Percentiles rank a stretch among this genome's conserved stretches.
phyloP scores from a whole-genome alignment of 2,888 invertebrate species.

The Brachypterus glaber region DNA sequence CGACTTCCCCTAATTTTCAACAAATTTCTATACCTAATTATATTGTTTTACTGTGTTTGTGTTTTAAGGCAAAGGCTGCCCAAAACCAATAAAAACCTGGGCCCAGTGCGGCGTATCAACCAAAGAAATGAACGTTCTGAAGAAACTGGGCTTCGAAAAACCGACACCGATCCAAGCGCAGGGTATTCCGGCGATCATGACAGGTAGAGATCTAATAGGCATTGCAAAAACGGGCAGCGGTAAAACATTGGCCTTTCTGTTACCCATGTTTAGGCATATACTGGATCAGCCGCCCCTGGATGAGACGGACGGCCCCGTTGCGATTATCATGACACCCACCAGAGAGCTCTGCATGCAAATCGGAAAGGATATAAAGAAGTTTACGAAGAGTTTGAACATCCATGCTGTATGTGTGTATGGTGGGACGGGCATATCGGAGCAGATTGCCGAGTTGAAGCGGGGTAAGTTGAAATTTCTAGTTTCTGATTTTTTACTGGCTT shows the following conservation, averaged over 20 bases:
- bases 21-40: no score
- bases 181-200: constrained; percentile 96
- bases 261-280: constrained; percentile 97
- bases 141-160: constrained; percentile 85
- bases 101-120: constrained; percentile 97
- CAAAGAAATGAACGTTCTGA: constrained; percentile 86
- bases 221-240: constrained; percentile 99
- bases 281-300: constrained; percentile 89
- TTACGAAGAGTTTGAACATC: constrained; percentile 78
- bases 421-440: constrained; percentile 91
- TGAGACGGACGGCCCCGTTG: constrained; percentile 94
- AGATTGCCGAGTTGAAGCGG: constrained; percentile 89
- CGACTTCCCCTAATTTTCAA: no score
- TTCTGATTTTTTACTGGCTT: no score
- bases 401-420: constrained; percentile 96
- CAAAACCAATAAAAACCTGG: constrained; percentile 93
- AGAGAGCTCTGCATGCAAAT: constrained; percentile 98
- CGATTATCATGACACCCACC: constrained; percentile 96
- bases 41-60: no score
- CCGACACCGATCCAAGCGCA: constrained; percentile 99
- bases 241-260: constrained; percentile 93
- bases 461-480: no score
- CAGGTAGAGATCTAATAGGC: constrained; percentile 91
- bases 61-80: constrained; percentile 67
- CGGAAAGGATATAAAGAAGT: constrained; percentile 89